A percentile compares a stretch with the other conserved stretches of the same genome.
Conservation (phyloP, 2,797 vertebrate genomes). For the Myotis planiceps region DNA sequence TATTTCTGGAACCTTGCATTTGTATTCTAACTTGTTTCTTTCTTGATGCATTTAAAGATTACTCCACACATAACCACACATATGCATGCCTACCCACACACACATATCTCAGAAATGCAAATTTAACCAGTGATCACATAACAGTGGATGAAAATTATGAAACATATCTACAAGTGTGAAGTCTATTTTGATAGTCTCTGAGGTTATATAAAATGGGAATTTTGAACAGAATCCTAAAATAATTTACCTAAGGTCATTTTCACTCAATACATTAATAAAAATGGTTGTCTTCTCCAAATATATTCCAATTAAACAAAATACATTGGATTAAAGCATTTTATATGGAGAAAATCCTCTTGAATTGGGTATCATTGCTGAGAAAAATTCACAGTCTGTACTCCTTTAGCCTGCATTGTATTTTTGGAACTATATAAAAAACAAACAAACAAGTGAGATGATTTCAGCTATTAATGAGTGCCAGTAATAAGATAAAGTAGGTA, state of each 20-base stretch:
- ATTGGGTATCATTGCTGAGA: neutral
- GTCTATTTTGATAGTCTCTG: neutral
- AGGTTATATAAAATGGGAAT: neutral
- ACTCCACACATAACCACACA: neutral
- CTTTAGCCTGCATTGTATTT: neutral
- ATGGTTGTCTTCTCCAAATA: neutral
- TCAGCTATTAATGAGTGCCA: neutral
- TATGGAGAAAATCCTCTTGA: neutral
- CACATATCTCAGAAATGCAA: neutral
- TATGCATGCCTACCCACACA: neutral
- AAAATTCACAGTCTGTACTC: neutral
- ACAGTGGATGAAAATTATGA: neutral
- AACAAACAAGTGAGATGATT: neutral
- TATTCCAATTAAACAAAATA: neutral
- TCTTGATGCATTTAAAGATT: neutral
- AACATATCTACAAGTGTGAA: neutral
- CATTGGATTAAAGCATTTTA: neutral
- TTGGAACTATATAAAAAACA: neutral
- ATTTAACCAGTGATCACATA: neutral
- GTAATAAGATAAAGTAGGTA: neutral
- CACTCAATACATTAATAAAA: slow-evolving; percentile 2
- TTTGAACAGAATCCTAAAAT: neutral
- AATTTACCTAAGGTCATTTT: neutral
- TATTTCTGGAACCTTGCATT: neutral
- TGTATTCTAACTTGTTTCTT: neutral